These are phyloP conservation scores for Sminthopsis crassicaudata DNA, from an alignment of 2,113 vertebrate species.

Conservation along the genomic window DNA sequence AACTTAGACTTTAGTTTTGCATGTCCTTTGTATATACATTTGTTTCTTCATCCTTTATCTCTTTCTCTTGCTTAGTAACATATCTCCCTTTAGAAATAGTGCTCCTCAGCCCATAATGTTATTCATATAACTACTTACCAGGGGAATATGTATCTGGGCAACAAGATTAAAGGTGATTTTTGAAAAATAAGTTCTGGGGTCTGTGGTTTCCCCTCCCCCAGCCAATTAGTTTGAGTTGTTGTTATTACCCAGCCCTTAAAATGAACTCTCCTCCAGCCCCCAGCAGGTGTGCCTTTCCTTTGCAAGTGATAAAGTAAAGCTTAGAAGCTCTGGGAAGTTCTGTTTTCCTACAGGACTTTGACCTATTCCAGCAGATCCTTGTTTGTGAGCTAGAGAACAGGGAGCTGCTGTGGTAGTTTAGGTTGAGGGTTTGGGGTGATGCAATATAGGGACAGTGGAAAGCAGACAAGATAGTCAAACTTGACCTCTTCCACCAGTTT, in stretches of 20 bases:
- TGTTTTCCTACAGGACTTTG: neutral
- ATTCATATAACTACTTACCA: neutral
- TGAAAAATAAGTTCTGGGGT: neutral
- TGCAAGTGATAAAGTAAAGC: neutral
- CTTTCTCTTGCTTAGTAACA: neutral
- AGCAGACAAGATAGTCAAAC: neutral
- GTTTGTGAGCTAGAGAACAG: constrained; percentile 20
- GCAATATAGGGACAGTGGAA: neutral
- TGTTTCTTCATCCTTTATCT: neutral
- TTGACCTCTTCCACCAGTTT: constrained; percentile 47
- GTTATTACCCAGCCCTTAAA: neutral
- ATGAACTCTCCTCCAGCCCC: neutral
- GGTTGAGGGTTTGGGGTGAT: constrained; percentile 27
- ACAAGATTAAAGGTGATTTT: neutral
- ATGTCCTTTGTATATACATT: neutral
- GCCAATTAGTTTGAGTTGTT: neutral
- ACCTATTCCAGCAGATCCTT: neutral
- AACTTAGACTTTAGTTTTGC: neutral
- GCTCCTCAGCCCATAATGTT: neutral
- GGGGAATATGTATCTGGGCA: neutral
- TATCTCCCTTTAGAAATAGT: neutral
- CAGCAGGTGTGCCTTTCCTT: neutral
- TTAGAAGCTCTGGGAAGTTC: neutral
- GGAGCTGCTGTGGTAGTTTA: constrained; percentile 8
- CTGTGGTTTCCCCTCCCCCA: neutral